These are phyloP conservation scores for Trichonephila clavata DNA, from an alignment of 1,140 invertebrate species.

Conservation along the genomic window DNA sequence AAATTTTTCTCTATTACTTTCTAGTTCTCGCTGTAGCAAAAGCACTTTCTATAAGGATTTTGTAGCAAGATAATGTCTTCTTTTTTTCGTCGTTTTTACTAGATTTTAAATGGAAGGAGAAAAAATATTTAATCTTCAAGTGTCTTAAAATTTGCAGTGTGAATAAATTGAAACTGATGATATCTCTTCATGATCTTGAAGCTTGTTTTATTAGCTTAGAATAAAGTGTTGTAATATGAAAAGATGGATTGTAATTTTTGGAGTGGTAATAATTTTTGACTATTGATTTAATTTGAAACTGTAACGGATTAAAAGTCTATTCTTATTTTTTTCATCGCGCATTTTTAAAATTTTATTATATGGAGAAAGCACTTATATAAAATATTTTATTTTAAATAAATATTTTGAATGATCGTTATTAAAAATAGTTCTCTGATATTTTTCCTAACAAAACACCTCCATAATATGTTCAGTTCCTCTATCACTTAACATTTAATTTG, in stretches of 20 bases:
- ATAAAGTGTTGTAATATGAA: neutral
- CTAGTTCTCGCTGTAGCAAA: neutral
- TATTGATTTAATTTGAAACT: neutral
- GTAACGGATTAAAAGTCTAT: no score
- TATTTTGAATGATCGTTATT: no score
- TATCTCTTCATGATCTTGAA: neutral
- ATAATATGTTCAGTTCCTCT: no score
- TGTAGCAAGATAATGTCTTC: neutral
- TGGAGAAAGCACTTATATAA: no score
- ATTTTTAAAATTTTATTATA: no score
- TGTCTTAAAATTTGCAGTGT: neutral
- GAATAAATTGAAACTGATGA: conserved; percentile 30
- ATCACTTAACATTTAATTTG: no score
- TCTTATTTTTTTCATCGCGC: no score
- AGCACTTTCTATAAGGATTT: neutral
- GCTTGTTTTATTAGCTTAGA: neutral
- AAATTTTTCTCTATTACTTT: neutral
- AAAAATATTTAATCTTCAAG: neutral
- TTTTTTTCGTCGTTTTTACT: no score
- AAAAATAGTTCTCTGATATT: no score
- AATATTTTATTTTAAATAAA: no score
- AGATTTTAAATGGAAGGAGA: neutral
- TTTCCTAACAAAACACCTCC: no score
- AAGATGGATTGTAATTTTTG: neutral
- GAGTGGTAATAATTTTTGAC: neutral